Conservation (phyloP, 2,888 invertebrate species). For the Boloria euphrosyne region DNA sequence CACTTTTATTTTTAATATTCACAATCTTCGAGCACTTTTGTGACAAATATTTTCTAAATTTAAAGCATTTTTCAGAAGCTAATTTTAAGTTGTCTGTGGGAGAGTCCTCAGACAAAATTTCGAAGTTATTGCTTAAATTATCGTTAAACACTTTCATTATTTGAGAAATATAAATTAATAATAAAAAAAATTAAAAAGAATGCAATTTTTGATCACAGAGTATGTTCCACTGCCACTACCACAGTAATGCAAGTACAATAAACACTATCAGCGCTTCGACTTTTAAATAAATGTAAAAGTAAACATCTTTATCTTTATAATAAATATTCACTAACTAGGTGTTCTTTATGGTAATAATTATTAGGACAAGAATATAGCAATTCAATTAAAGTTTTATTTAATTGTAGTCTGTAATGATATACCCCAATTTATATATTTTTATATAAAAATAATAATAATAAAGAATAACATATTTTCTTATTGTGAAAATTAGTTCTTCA, state of each 20-base stretch:
- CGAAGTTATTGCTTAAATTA: conserved; percentile 37
- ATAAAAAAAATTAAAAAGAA: no score
- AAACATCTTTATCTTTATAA: conserved; percentile 65
- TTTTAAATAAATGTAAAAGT: conserved; percentile 48
- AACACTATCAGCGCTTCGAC: conserved; percentile 44
- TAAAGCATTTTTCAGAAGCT: conserved; percentile 54
- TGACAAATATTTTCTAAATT: conserved; percentile 54
- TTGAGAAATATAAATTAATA: conserved; percentile 8
- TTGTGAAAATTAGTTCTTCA: no score
- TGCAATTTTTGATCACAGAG: no score
- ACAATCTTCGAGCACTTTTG: conserved; percentile 53
- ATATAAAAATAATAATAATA: no score
- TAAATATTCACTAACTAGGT: conserved; percentile 37
- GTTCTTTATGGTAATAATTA: background rate
- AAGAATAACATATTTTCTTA: no score
- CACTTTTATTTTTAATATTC: conserved; percentile 54
- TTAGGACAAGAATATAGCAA: background rate
- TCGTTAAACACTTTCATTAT: conserved; percentile 40
- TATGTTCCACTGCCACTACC: conserved; percentile 29
- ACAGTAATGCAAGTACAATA: conserved; percentile 37
- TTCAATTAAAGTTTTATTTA: no score
- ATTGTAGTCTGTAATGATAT: no score
- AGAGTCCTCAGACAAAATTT: conserved; percentile 44
- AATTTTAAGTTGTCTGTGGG: conserved; percentile 37
- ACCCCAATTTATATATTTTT: no score